Percentiles rank a stretch among this genome's conserved stretches.
Evolutionary conservation across 2,797 vertebrate species (phyloP).

Genomic region (Xenops minutus): DNA sequence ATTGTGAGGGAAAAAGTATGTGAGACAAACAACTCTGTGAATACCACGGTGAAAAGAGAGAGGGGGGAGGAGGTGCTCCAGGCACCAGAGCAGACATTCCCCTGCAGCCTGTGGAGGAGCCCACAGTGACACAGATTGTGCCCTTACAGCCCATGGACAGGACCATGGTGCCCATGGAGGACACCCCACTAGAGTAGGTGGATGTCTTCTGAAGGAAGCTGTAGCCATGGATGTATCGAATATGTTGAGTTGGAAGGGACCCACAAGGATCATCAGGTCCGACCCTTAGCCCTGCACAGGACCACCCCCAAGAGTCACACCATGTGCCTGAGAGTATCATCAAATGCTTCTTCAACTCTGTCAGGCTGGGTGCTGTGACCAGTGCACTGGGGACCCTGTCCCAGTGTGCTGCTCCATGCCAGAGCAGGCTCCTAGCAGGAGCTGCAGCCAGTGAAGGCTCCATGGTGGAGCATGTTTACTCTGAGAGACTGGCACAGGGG

Average conservation of each 20-base stretch:
- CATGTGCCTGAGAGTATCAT: neutral
- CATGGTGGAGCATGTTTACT: neutral
- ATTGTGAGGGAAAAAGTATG: neutral
- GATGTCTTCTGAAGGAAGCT: neutral
- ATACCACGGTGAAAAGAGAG: neutral
- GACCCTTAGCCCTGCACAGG: neutral
- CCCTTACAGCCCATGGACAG: neutral
- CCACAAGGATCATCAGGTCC: neutral
- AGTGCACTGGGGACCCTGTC: neutral
- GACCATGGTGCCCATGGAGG: neutral
- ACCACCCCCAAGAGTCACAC: neutral
- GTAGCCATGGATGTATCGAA: neutral
- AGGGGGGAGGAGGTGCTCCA: neutral
- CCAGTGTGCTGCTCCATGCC: neutral
- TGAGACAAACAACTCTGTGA: neutral
- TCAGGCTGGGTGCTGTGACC: neutral
- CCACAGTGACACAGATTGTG: rapidly evolving
- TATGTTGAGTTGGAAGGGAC: neutral
- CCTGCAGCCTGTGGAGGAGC: rapidly evolving
- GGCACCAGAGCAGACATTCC: rapidly evolving
- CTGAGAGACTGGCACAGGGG: neutral
- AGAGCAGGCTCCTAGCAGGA: neutral
- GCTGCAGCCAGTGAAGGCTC: neutral
- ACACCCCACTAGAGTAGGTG: neutral
- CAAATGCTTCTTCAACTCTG: neutral